Base-by-base conservation (phyloP, 2,888 invertebrate species). In the Agrochola macilenta region DNA sequence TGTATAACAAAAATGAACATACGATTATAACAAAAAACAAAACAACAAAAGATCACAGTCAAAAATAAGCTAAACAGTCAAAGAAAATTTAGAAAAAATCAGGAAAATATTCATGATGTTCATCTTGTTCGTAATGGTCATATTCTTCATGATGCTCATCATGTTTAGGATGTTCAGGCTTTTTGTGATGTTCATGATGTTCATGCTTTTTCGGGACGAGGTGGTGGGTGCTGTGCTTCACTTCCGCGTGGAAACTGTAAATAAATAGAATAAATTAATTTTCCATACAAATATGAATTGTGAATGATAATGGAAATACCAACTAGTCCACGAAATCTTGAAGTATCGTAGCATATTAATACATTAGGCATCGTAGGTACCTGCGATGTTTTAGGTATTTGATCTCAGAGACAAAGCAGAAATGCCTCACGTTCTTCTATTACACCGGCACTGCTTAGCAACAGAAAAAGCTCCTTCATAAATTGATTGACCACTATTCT, bases 141-240 rank as follows among this genome's bases (percentile, higher is more conserved):
- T 74, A 46, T 30, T 74, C 57, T 35, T 76, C 76, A 8, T 78
- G 64, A 23, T 30, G 26, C 26, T 79, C 65, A 4, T 76, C 64
- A 20, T 78, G 35, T 30, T 78, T 81, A 20, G 61, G 77, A 74
- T 78, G 81, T 49, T 82, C 69, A 14, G 61, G 64, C 17, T 74
- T 74, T 26, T 77, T 74, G 60, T 86, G 83, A 66, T 88, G 57
- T 57, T 57, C 57, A 57, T 57, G 87, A 69, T 89, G 79, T 57
- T 87, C 82, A 68, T 87, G 81, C 43, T 77, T 76, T 54, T 87
- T 30, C 1, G 86, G 88, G 9, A 81, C 83, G 57, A 79, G 68
- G 64, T 89, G 89, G 64, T 86, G 88, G 26, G 87, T 87, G 26
- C 81, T 83, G 74, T 86, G 75, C 14, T 83, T 83, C 9, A 87